A percentile compares a stretch with the other conserved stretches of the same genome.
Conservation (phyloP, 1,140 invertebrate species). For the Camponotus floridanus region DNA sequence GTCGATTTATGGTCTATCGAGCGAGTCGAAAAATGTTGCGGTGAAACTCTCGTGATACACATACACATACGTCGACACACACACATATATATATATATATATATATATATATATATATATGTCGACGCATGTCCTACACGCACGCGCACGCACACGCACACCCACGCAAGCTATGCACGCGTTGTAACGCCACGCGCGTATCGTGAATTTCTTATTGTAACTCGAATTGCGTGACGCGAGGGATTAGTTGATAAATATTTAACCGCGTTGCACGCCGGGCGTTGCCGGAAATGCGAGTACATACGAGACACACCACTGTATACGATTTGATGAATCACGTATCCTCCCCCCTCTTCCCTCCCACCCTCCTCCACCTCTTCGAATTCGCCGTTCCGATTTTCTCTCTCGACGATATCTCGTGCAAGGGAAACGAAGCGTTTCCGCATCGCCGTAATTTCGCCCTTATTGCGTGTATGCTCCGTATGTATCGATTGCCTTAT, state of each 20-base stretch:
- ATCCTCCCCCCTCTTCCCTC: neutral
- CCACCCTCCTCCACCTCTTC: neutral
- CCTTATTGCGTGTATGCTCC: conserved; percentile 9
- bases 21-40: conserved; percentile 50
- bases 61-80: neutral
- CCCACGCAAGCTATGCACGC: neutral
- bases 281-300: conserved; percentile 5
- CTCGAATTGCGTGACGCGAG: conserved; percentile 55
- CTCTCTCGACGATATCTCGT: neutral
- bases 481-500: neutral
- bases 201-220: conserved; percentile 59
- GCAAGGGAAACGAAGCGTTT: conserved; percentile 26
- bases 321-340: conserved; percentile 58
- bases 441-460: conserved; percentile 17
- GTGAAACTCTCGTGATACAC: conserved; percentile 41
- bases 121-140: neutral
- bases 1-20: conserved; percentile 52
- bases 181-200: conserved; percentile 44
- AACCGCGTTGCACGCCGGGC: conserved; percentile 28
- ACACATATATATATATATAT: no score
- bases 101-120: no score
- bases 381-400: neutral
- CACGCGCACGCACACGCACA: no score
- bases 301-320: conserved; percentile 11
- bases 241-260: conserved; percentile 61